Evolutionary conservation across 1,140 invertebrate genomes (phyloP), one percentile per base, ranked within the genome.

Genomic region (Araneus ventricosus): DNA sequence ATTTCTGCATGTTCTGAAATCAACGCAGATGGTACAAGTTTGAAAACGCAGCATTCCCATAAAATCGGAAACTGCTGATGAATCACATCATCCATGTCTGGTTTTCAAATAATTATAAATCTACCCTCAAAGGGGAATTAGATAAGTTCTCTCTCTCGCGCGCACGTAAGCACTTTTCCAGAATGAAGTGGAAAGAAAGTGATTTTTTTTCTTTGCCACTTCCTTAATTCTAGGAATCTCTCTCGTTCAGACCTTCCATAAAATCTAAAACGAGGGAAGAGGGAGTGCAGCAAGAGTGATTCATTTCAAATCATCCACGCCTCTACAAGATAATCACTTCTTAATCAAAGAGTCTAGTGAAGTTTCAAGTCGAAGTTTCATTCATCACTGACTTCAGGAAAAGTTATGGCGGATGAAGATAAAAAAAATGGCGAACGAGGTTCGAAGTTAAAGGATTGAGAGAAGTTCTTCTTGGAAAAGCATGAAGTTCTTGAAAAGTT

Each of bases 281-380:
- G 80, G 10, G 37, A 6, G 17, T 27, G 6, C 41, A 37, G 41
- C 5, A 39, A 52, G 70, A 80, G 75, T 90, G 88, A 90, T 90
- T 90, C 88, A 90, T 90, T 90, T 59, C 67, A 90, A 80, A 90
- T 80, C 88, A 80, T 70, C 59, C 88, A 90, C 88, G 88, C 63
- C 27, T 80, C 10, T 67, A n/a, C n/a, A 10, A 79, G 88, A 90
- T 90, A 90, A 90, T 90, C 88, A 90, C 88, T 90, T 90, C 88
- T 90, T 90, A 90, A 90, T 90, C 70, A 41, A 67, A 39, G 59
- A 45, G 34, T 90, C 88, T 80, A 41, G n/a, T n/a, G n/a, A n/a
- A n/a, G n/a, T n/a, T n/a, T n/a, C n/a, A n/a, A n/a, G 88, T 80
- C 45, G 14, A 39, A 34, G 41, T 45, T 90, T 80, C 88, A 90